Evolutionary conservation across 53 echinoderm and acorn worm species (phyloP).

Genomic region (Echinometra lucunter): DNA sequence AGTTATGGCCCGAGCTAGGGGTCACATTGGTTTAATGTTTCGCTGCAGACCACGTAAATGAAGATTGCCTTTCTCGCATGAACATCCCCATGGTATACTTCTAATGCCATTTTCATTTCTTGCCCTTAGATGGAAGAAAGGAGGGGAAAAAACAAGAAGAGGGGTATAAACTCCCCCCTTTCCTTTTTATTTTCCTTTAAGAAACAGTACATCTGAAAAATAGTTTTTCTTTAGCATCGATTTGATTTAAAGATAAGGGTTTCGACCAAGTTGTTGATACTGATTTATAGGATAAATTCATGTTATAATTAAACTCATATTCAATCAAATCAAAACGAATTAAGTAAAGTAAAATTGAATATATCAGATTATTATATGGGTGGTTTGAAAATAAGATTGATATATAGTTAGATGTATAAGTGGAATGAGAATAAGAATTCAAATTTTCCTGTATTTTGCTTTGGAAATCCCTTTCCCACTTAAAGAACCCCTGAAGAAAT

Average conservation of each 20-base stretch:
- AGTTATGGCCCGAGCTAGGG: conserved; percentile 44
- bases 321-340: too few species aligned
- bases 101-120: conserved; percentile 9
- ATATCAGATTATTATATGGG: too few species aligned
- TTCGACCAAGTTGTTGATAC: neutral
- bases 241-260: neutral
- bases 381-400: too few species aligned
- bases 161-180: neutral
- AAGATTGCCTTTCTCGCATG: conserved; percentile 45
- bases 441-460: neutral
- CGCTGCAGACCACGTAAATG: conserved; percentile 40
- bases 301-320: too few species aligned
- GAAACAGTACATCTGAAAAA: neutral
- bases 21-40: conserved; percentile 66
- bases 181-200: neutral
- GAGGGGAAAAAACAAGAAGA: neutral
- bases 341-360: too few species aligned
- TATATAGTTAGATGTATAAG: neutral
- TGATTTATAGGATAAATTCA: neutral
- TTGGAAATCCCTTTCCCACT: too few species aligned
- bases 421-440: neutral
- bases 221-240: neutral
- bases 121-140: neutral
- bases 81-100: neutral
- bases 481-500: too few species aligned